Evolutionary conservation across 2,888 invertebrate species (phyloP), one percentile per base, ranked within the genome.

Genomic region (Psylliodes chrysocephalus): DNA sequence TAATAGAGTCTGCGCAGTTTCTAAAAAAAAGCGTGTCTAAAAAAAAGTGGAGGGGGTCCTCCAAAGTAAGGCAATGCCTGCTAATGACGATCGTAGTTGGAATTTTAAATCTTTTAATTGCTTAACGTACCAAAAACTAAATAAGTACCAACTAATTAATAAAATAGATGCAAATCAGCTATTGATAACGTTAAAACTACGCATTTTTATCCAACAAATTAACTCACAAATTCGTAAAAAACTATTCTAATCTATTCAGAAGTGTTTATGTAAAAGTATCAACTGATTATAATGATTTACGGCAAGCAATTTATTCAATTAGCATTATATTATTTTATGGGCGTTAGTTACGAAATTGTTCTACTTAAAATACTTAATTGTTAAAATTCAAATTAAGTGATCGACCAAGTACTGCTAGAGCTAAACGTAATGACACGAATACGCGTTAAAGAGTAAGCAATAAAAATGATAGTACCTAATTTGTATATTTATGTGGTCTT

Each of bases 341-440:
- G 47, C 47, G 47, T 47, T 47, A 25, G 47, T 47, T 47, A 47
- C n/a, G 47, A 47, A 47, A 47, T 47, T 19, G 47, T 47, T 47
- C 25, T 47, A 47, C 8, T 47, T 47, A 47, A 47, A 47, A 25
- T n/a, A n/a, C n/a, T n/a, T 46, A 18, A 44, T 22, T 28, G 47
- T 22, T 47, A 47, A 47, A 47, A n/a, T 22, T 19, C 25, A 47
- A 47, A 47, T 47, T 47, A 47, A 47, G 12, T 47, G 25, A 10
- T 28, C 4, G 7, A 25, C 33, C 3, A 22, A 22, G 22, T 22
- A 22, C 22, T 22, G n/a, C 22, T 2, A 22, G n/a, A n/a, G n/a
- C n/a, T n/a, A n/a, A n/a, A n/a, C n/a, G n/a, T n/a, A n/a, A n/a
- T n/a, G n/a, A n/a, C n/a, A n/a, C n/a, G n/a, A n/a, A n/a, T n/a